Evolutionary conservation across 2,888 invertebrate species (phyloP).

Genomic region (Mesoligia furuncula): DNA sequence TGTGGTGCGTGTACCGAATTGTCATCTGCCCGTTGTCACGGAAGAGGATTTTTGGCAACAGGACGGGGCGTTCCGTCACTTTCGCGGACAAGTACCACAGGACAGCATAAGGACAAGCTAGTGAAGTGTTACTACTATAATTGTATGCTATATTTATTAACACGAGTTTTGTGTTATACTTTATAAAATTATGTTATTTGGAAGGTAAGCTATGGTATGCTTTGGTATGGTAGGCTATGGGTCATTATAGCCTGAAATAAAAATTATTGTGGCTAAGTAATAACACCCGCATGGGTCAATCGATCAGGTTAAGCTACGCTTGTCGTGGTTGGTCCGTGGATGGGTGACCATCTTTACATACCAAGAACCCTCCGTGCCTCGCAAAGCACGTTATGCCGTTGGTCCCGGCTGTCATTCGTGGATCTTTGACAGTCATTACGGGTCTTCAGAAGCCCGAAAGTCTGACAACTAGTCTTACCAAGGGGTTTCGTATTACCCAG

Average conservation of each 20-base stretch:
- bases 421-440: background rate
- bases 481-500: background rate
- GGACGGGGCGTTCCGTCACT: background rate
- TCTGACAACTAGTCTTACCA: background rate
- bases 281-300: too few species aligned
- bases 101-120: background rate
- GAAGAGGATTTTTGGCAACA: background rate
- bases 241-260: background rate
- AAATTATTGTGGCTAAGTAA: background rate
- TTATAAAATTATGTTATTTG: background rate
- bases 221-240: too few species aligned
- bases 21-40: background rate
- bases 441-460: background rate
- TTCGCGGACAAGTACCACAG: background rate
- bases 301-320: too few species aligned
- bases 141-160: background rate
- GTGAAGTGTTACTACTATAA: background rate
- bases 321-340: too few species aligned
- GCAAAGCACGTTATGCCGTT: background rate
- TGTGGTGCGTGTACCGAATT: background rate
- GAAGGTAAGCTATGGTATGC: background rate
- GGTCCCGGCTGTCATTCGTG: background rate
- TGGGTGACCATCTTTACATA: too few species aligned
- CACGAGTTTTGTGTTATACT: background rate
- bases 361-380: background rate